These are phyloP conservation scores for Rhinoraja longicauda DNA, from an alignment of 2,797 vertebrate species.

Conservation along the genomic window DNA sequence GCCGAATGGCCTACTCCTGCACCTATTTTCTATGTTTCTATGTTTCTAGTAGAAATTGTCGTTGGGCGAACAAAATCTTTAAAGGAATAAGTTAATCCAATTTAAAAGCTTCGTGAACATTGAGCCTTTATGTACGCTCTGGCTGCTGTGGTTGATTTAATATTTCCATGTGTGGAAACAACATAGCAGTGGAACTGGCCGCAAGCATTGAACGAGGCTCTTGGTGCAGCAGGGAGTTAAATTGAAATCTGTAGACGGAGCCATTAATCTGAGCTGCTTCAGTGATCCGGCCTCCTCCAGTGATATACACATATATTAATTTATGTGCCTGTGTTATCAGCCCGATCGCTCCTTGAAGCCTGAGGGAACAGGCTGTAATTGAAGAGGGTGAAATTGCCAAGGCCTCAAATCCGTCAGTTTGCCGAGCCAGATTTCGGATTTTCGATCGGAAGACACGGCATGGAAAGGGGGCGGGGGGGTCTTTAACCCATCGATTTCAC, in stretches of 20 bases:
- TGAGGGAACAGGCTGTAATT: not conserved
- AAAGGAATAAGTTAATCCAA: not conserved
- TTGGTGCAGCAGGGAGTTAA: not conserved
- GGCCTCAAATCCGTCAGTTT: not conserved
- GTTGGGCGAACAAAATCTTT: not conserved
- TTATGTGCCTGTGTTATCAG: conserved; percentile 23
- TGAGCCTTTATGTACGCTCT: not conserved
- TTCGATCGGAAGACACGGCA: too few relatives aligned
- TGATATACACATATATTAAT: not conserved
- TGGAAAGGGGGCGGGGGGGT: too few relatives aligned
- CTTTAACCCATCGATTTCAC: too few relatives aligned
- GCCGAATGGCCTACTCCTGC: too few relatives aligned
- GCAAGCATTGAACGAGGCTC: not conserved
- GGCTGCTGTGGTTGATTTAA: not conserved
- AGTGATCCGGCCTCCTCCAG: not conserved
- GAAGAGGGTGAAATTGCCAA: not conserved
- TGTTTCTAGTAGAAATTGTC: too few relatives aligned
- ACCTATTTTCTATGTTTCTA: too few relatives aligned
- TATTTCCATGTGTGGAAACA: not conserved
- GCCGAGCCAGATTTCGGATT: not conserved
- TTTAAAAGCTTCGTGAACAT: not conserved
- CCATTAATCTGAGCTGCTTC: conserved; percentile 7
- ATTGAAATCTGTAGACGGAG: not conserved
- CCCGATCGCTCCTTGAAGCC: not conserved
- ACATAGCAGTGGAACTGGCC: not conserved